Percentiles rank a stretch among this genome's conserved stretches.
Evolutionary conservation across 92 coral and sea anemone species (phyloP).

Genomic region (Epizoanthus scotinus): DNA sequence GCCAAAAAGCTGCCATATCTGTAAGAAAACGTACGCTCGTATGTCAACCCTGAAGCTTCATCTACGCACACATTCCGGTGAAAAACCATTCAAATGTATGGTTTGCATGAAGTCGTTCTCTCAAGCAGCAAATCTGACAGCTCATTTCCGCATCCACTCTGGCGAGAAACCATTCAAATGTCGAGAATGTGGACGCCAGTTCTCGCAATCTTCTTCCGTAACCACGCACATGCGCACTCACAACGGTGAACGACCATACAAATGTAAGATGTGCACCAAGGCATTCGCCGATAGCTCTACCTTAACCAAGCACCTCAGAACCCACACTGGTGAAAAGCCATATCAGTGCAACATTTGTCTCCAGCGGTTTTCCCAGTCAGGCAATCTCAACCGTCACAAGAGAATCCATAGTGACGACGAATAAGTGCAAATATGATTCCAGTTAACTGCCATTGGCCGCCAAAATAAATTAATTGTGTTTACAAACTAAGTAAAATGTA

Average conservation of each 20-base stretch:
- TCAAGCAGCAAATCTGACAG: constrained; percentile 89
- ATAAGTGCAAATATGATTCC: not conserved
- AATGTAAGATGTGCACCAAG: constrained; percentile 73
- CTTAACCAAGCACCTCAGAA: constrained; percentile 79
- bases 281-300: constrained; percentile 89
- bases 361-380: constrained; percentile 85
- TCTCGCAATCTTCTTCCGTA: constrained; percentile 87
- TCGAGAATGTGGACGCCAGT: constrained; percentile 79
- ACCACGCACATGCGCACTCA: constrained; percentile 95
- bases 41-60: constrained; percentile 77
- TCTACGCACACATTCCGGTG: constrained; percentile 79
- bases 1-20: constrained; percentile 83
- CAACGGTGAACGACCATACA: constrained; percentile 85
- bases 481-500: not conserved
- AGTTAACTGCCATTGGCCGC: not conserved
- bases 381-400: constrained; percentile 82
- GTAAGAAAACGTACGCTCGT: constrained; percentile 80
- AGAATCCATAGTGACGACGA: constrained; percentile 61
- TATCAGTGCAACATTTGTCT: constrained; percentile 84
- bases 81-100: constrained; percentile 84
- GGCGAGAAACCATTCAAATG: constrained; percentile 90
- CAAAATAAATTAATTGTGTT: not conserved
- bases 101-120: constrained; percentile 87
- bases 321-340: constrained; percentile 86
- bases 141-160: constrained; percentile 87